Evolutionary conservation across 1,140 invertebrate genomes (phyloP).

Genomic region (Drosophila hydei): DNA sequence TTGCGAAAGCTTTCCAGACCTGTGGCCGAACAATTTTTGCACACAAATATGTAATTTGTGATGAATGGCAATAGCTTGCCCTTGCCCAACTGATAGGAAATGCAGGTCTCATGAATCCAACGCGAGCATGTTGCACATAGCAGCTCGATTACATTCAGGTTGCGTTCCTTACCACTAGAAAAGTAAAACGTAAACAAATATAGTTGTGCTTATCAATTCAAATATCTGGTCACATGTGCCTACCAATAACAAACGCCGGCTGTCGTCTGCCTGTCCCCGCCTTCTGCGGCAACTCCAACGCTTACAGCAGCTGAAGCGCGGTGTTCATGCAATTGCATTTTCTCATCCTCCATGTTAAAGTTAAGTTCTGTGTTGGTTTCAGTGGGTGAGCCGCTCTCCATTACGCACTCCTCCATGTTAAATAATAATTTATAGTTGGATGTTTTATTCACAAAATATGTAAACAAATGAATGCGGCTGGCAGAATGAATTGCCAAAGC

Average conservation of each 20-base stretch:
- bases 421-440: conserved; percentile 9
- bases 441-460: conserved; percentile 63
- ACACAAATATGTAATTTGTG: conserved; percentile 97
- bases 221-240: conserved; percentile 24
- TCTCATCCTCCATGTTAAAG: conserved; percentile 60
- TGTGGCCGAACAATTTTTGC: conserved; percentile 97
- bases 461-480: conserved; percentile 36
- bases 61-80: conserved; percentile 96
- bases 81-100: conserved; percentile 92
- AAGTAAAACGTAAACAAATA: conserved; percentile 13
- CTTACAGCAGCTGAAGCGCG: conserved; percentile 19
- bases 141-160: conserved; percentile 94
- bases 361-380: conserved; percentile 62
- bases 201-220: conserved; percentile 11
- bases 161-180: conserved; percentile 94
- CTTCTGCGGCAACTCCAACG: conserved; percentile 10
- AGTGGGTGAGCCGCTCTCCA: conserved; percentile 63
- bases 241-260: conserved; percentile 80
- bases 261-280: conserved; percentile 38
- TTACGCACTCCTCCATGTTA: conserved; percentile 67
- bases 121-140: conserved; percentile 94
- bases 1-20: conserved; percentile 95
- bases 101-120: conserved; percentile 97
- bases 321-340: conserved; percentile 39
- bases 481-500: conserved; percentile 22